A percentile compares a stretch with the other conserved stretches of the same genome.
These are phyloP conservation scores for Diachasma alloeum DNA, from an alignment of 1,140 invertebrate species.

Conservation along the genomic window DNA sequence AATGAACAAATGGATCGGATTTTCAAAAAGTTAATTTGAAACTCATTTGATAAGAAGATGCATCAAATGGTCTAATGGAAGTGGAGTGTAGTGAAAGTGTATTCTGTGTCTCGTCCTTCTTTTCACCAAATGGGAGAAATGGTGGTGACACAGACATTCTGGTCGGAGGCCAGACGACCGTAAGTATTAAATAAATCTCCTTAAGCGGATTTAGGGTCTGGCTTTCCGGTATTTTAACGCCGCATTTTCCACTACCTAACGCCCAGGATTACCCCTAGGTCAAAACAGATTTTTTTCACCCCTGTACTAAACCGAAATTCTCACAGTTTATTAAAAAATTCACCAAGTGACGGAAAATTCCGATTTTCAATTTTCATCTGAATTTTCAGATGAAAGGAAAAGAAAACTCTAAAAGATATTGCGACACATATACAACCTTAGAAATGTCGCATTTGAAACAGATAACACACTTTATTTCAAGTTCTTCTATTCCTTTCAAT, in stretches of 20 bases:
- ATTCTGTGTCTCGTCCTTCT: neutral
- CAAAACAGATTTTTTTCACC: constrained; percentile 4
- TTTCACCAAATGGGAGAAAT: neutral
- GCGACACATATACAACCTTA: no score
- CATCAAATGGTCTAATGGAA: neutral
- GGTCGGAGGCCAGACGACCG: constrained; percentile 6
- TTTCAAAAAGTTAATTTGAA: no score
- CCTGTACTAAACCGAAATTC: neutral
- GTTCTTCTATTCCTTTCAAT: no score
- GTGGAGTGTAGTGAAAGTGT: neutral
- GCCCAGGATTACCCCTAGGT: constrained; percentile 11
- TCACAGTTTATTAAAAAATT: neutral
- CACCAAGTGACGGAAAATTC: no score
- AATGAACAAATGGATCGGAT: no score
- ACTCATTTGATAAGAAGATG: neutral
- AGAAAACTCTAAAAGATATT: no score
- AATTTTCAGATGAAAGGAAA: no score
- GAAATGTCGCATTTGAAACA: no score
- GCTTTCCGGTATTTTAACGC: constrained; percentile 62
- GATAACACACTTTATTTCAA: no score
- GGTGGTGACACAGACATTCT: neutral
- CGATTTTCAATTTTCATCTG: no score
- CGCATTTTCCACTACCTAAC: constrained; percentile 53
- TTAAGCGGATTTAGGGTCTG: constrained; percentile 41
- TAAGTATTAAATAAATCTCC: constrained; percentile 10